Conservation (phyloP, 2,888 invertebrate genomes). For the Tenodera sinensis region DNA sequence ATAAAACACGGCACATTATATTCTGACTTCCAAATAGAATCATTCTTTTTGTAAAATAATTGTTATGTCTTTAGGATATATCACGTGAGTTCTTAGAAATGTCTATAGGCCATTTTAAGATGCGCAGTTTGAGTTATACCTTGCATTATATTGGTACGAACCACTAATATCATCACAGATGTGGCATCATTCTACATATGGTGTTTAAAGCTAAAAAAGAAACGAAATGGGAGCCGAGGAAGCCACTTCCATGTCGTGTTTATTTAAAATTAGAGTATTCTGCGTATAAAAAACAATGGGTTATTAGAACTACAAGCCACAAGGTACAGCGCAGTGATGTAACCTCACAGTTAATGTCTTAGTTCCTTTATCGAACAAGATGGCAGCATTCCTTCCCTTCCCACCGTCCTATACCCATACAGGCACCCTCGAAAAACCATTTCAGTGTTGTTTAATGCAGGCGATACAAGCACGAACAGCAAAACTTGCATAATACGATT, state of each 20-base stretch:
- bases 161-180: not conserved
- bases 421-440: not conserved
- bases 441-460: not conserved
- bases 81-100: not conserved
- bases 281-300: not conserved
- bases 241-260: not conserved
- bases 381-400: not conserved
- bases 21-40: not conserved
- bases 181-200: not conserved
- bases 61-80: not conserved
- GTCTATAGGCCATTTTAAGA: constrained; percentile 12
- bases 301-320: not conserved
- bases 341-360: not conserved
- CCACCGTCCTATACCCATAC: not conserved
- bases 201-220: not conserved
- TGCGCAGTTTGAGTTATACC: not conserved
- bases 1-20: constrained; percentile 11
- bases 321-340: not conserved
- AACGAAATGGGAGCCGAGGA: not conserved
- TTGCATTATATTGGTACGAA: not conserved
- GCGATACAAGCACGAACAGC: not conserved
- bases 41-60: not conserved
- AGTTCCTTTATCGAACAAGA: not conserved
- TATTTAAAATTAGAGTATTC: not conserved
- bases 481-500: not conserved